Evolutionary conservation across 2,797 vertebrate species (phyloP).

Genomic region (Gallirallus australis): DNA sequence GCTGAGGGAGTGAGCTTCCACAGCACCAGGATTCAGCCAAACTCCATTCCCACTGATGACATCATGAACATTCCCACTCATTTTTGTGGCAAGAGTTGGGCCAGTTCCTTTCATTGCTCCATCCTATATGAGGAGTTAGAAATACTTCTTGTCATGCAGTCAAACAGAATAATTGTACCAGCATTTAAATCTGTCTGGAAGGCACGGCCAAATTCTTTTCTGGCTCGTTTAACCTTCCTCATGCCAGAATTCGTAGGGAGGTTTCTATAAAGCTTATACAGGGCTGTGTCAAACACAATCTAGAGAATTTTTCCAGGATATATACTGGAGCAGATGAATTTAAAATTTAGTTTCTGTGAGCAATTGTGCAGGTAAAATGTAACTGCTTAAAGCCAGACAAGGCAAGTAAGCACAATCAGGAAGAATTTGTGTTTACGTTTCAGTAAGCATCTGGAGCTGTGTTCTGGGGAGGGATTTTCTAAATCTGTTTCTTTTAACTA

Average conservation of each 20-base stretch:
- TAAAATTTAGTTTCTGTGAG: not conserved
- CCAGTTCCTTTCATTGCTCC: not conserved
- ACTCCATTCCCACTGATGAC: not conserved
- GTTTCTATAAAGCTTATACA: not conserved
- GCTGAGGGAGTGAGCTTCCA: not conserved
- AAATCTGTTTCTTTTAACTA: not conserved
- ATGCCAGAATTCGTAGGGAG: constrained; percentile 12
- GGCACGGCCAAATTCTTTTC: not conserved
- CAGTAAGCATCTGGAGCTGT: not conserved
- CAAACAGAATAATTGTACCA: constrained; percentile 21
- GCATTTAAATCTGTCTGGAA: not conserved
- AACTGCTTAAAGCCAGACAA: not conserved
- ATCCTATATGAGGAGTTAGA: not conserved
- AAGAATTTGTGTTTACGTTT: not conserved
- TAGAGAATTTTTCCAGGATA: not conserved
- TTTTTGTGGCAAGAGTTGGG: not conserved
- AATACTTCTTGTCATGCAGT: constrained; percentile 51
- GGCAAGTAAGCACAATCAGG: not conserved
- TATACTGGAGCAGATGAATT: not conserved
- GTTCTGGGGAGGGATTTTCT: not conserved
- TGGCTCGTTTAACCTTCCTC: constrained; percentile 35
- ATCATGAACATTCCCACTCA: not conserved
- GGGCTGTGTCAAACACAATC: constrained; percentile 11
- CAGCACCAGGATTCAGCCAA: not conserved
- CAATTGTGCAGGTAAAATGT: not conserved